phyloP scores from a whole-genome alignment of 2,113 vertebrate species.

The Colossoma macropomum region DNA sequence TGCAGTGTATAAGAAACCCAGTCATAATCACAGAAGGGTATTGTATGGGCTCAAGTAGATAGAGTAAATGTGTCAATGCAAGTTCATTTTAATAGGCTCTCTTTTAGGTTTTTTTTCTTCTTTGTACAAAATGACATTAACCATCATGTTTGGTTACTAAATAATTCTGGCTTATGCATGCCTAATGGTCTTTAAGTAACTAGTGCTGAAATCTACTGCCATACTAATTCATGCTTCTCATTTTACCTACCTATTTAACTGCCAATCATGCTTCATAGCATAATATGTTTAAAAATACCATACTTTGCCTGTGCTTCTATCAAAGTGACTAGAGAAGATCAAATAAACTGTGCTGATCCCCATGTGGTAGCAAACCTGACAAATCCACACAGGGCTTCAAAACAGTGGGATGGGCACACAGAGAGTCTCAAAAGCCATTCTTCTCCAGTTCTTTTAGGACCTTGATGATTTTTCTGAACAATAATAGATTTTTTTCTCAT shows the following conservation, averaged over 20 bases:
- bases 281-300: not conserved
- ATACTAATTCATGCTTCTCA: not conserved
- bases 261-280: too few relatives aligned
- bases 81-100: too few relatives aligned
- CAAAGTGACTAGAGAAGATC: not conserved
- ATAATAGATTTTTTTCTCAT: not conserved
- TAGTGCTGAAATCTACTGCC: not conserved
- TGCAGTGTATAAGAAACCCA: not conserved
- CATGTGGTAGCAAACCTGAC: not conserved
- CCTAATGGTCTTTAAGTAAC: not conserved
- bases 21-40: not conserved
- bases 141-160: not conserved
- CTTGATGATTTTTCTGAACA: not conserved
- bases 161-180: slow-evolving; percentile 13
- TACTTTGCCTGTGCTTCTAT: not conserved
- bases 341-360: not conserved
- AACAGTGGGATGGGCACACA: not conserved
- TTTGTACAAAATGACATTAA: not conserved
- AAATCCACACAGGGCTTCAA: not conserved
- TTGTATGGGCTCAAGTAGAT: not conserved
- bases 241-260: not conserved
- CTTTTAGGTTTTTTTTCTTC: not conserved
- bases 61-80: not conserved
- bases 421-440: not conserved
- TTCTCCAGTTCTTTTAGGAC: not conserved